Base-by-base conservation (phyloP, 2,888 invertebrate genomes). In the Andrena dorsata region DNA sequence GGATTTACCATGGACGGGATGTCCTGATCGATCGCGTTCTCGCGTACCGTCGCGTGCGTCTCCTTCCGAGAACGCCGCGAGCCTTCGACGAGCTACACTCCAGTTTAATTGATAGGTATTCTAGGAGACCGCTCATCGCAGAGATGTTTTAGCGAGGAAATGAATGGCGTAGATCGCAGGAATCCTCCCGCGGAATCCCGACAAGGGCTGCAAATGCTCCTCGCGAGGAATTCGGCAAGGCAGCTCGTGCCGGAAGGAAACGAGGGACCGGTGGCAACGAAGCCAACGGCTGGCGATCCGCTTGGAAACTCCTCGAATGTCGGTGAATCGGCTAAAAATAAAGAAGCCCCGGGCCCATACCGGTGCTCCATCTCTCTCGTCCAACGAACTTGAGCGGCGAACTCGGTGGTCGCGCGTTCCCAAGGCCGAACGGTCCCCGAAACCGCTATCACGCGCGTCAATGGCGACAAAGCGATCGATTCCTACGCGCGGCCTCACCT, bases 301-400 rank as follows among this genome's bases (percentile, higher is more conserved):
- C 41, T 51, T 23, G 30, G 51, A 20, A 26, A 51, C 56, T 64
- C 58, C 26, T 74, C n/a, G 49, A 72, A 66, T 73, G 61, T 58
- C 72, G 80, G 66, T 77, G 75, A 63, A 83, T 86, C 60, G 56
- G 60, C 68, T 87, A 86, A 88, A 87, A 88, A 87, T 87, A 88
- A 83, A 73, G 87, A 86, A 88, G 86, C 77, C 86, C 80, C 81
- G 23, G n/a, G n/a, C n/a, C n/a, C 35, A 66, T 77, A 60, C 28
- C 58, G 73, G 20, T 26, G 65, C 28, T 41, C 16, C 16, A 41
- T 71, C 56, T 71, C 58, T 69, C 53, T 69, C 60, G 70, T 66
- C 78, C 75, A 84, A 83, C 73, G 73, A 84, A 83, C 68, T 75
- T 75, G 64, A 70, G 10, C 16, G 68, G 64, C 61, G 56, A 2